Base-by-base conservation (phyloP, 2,797 vertebrate species). In the Rhinichthys osculus region DNA sequence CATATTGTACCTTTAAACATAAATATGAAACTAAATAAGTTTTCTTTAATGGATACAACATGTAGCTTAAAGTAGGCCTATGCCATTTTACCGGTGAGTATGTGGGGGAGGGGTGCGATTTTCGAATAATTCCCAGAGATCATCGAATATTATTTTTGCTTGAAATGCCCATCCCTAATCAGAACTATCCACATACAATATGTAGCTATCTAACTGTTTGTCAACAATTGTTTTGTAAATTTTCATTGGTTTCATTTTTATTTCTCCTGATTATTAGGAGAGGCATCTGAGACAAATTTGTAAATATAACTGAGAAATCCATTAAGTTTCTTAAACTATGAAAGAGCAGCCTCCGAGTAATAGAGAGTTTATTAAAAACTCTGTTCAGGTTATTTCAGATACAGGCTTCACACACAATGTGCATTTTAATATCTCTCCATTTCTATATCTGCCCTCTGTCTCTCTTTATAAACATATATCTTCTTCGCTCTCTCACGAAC, bases 401-500 rank as follows among this genome's bases (percentile, higher is more conserved):
- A 23, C 42, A 66, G 42, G 67, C 59, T 76, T 50, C 38, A 78
- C 47, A 35, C 59, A 84, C 42, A 67, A 40, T 33, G n/a, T 79
- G 50, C 77, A 81, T 72, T 80, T 80, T 77, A 80, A 44, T 54
- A 81, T 44, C 78, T 69, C 44, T 67, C 33, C 4, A 27, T 81
- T 50, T 76, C 85, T 47, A 47, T 59, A 54, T 67, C 44, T 67
- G 19, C 30, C 17, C 16, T 42, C 50, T 66, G 21, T 57, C 59
- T 57, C 64, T 59, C 74, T 85, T 33, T 81, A 62, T 77, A 27
- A 67, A 76, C 50, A 52, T 40, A 81, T 40, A 7, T 10, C 14
- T n/a, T 77, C 9, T 30, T 59, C 2, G 2, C 52, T 78, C 23
- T 78, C 54, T 67, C 71, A 62, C 73, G 71, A 54, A 71, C 72